Evolutionary conservation across 2,113 vertebrate genomes (phyloP).

Genomic region (Apus apus): DNA sequence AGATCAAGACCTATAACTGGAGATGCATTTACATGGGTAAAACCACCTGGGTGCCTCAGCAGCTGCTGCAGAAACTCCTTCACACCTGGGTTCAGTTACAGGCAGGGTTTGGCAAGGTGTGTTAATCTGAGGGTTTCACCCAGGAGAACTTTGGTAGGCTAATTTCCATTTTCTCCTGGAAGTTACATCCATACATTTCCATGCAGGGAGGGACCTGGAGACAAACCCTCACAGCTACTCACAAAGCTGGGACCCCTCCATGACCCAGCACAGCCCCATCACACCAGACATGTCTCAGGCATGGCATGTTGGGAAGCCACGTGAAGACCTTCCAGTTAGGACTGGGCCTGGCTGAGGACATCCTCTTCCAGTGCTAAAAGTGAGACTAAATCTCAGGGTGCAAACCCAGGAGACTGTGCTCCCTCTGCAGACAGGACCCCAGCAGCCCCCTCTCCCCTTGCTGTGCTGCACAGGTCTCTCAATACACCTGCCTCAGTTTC

Average conservation of each 20-base stretch:
- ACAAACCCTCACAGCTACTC: not conserved
- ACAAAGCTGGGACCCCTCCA: no score
- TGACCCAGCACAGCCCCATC: not conserved
- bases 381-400: not conserved
- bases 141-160: not conserved
- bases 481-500: no score
- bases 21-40: not conserved
- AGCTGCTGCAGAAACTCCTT: not conserved
- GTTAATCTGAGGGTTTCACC: not conserved
- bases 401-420: fast-evolving
- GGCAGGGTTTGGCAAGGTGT: not conserved
- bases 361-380: fast-evolving
- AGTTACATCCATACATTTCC: not conserved
- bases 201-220: fast-evolving
- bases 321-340: not conserved
- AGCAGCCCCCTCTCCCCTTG: not conserved
- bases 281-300: fast-evolving
- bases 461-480: not conserved
- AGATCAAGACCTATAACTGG: fast-evolving
- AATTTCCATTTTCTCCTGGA: not conserved
- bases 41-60: fast-evolving
- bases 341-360: not conserved
- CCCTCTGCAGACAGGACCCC: not conserved
- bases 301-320: fast-evolving
- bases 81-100: not conserved